phyloP scores from a whole-genome alignment of 2,888 invertebrate species.

The Empis stercorea region DNA sequence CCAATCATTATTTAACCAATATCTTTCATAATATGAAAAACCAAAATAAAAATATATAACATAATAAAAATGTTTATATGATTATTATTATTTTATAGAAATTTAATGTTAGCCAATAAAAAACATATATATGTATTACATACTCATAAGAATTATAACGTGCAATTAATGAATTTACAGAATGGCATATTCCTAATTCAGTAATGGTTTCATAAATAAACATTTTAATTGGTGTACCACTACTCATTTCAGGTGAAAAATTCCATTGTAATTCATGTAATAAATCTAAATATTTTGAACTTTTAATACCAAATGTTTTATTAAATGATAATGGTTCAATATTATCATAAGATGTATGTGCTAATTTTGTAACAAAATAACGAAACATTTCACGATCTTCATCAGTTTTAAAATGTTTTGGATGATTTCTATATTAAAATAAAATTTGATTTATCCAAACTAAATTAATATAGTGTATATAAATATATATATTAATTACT shows the following conservation, averaged over 20 bases:
- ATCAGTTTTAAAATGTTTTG: conserved; percentile 27
- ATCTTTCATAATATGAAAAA: conserved; percentile 33
- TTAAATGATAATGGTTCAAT: conserved; percentile 44
- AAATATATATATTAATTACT: conserved; percentile 29
- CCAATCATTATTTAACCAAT: conserved; percentile 46
- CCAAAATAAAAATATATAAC: not conserved
- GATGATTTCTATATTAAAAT: conserved; percentile 16
- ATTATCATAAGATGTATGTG: conserved; percentile 46
- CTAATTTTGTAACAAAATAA: conserved; percentile 42
- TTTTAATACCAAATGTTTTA: conserved; percentile 37
- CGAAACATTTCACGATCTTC: conserved; percentile 42
- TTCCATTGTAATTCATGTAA: conserved; percentile 38
- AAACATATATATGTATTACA: no score
- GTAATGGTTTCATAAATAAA: conserved; percentile 47
- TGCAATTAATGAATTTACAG: conserved; percentile 52
- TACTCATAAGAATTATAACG: conserved; percentile 33
- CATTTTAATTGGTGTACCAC: conserved; percentile 40
- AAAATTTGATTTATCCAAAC: not conserved
- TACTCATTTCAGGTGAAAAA: conserved; percentile 44
- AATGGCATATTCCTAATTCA: conserved; percentile 57
- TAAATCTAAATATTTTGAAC: conserved; percentile 45
- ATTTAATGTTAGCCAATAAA: no score
- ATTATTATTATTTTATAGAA: no score
- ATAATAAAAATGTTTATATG: not conserved
- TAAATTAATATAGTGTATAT: not conserved